Conservation (phyloP, 2,113 vertebrate species). For the Syngnathus floridae region DNA sequence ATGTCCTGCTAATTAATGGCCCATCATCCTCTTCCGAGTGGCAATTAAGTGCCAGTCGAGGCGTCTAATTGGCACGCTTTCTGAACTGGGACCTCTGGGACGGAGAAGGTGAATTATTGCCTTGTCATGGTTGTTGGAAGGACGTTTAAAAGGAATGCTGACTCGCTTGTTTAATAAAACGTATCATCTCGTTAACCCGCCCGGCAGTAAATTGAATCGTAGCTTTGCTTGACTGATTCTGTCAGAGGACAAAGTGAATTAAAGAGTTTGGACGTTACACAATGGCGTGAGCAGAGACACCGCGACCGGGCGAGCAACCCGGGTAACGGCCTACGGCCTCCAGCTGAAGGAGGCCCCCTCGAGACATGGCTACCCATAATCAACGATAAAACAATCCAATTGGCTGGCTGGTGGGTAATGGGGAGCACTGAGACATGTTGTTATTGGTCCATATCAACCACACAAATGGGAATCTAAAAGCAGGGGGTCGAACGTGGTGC, state of each 20-base stretch:
- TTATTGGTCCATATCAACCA: not conserved
- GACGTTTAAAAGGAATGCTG: constrained; percentile 54
- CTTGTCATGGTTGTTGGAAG: constrained; percentile 47
- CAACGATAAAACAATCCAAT: not conserved
- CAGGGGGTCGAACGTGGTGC: too few species aligned
- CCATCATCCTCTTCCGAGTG: constrained; percentile 62
- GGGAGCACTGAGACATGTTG: not conserved
- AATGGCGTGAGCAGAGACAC: not conserved
- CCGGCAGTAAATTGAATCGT: constrained; percentile 32
- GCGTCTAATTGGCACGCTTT: constrained; percentile 66
- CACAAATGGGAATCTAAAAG: not conserved
- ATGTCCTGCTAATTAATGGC: constrained; percentile 69
- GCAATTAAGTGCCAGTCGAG: constrained; percentile 67
- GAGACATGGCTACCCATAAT: not conserved
- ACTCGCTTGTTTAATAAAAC: constrained; percentile 50
- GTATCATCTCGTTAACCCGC: constrained; percentile 51
- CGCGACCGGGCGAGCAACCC: not conserved
- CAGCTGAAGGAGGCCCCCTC: not conserved
- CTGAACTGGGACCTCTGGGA: constrained; percentile 62
- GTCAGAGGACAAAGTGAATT: constrained; percentile 32
- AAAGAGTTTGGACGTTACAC: constrained; percentile 10
- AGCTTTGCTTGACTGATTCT: constrained; percentile 29
- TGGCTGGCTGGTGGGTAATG: not conserved
- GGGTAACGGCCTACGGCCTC: not conserved
- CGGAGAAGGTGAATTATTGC: constrained; percentile 62